Evolutionary conservation across 2,888 invertebrate species (phyloP).

Genomic region (Lysandra coridon): DNA sequence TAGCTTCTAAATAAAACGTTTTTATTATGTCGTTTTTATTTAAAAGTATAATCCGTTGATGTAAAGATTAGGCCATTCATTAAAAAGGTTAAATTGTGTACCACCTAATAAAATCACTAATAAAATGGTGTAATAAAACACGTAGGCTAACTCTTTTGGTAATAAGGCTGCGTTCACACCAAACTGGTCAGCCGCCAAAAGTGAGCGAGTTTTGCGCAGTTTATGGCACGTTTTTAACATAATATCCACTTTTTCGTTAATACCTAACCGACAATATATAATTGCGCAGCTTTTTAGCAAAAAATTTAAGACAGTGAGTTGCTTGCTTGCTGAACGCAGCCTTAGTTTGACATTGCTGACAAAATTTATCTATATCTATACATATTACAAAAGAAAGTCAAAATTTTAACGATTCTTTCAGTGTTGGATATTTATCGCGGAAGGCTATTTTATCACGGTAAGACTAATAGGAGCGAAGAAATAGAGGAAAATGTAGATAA

Average conservation of each 20-base stretch:
- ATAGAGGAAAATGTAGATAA: too few species aligned
- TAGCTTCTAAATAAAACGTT: neutral
- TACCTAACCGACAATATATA: too few species aligned
- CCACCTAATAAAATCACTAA: slow-evolving; percentile 25
- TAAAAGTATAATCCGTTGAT: slow-evolving; percentile 2
- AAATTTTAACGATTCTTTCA: too few species aligned
- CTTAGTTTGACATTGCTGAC: neutral
- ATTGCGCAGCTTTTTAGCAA: too few species aligned
- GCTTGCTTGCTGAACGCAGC: neutral
- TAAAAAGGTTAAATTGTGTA: slow-evolving; percentile 5
- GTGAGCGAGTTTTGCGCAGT: neutral
- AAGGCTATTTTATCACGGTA: too few species aligned
- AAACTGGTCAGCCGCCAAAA: neutral
- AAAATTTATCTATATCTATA: neutral
- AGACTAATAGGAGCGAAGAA: too few species aligned
- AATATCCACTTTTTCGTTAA: neutral
- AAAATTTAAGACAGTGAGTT: too few species aligned
- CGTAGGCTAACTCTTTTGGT: neutral
- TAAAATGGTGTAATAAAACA: slow-evolving; percentile 11
- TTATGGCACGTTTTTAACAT: neutral
- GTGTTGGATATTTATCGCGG: too few species aligned
- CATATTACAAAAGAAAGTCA: too few species aligned
- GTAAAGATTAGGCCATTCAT: neutral
- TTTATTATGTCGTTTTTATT: slow-evolving; percentile 9
- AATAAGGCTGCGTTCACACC: neutral